Conservation (phyloP, 2,797 vertebrate species). For the Okamejei kenojei region DNA sequence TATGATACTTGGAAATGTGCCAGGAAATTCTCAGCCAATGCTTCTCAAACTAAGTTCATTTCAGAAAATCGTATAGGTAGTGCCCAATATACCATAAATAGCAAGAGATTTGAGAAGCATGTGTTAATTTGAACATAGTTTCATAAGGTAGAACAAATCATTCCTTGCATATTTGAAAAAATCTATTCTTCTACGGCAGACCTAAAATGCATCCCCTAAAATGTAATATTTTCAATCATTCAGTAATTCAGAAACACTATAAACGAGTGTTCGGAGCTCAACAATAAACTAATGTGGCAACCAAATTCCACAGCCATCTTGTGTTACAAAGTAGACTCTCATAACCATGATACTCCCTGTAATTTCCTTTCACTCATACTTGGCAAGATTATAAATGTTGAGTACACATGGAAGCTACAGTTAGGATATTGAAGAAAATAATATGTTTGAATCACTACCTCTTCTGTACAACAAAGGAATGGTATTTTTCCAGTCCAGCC, state of each 20-base stretch:
- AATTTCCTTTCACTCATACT: not conserved
- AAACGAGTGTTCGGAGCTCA: not conserved
- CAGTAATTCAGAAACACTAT: not conserved
- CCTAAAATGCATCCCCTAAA: not conserved
- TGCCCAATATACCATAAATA: not conserved
- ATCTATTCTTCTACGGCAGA: not conserved
- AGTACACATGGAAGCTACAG: not conserved
- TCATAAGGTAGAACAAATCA: not conserved
- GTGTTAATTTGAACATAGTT: not conserved
- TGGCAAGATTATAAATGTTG: not conserved
- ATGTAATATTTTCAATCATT: not conserved
- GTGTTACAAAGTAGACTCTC: not conserved
- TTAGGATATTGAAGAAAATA: not conserved
- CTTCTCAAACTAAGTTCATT: not conserved
- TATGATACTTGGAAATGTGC: not conserved
- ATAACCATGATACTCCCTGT: not conserved
- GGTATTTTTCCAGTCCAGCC: too few species aligned
- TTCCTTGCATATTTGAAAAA: not conserved
- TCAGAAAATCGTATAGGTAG: not conserved
- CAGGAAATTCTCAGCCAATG: not conserved
- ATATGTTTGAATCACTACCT: not conserved
- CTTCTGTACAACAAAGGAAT: not conserved
- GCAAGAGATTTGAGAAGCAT: not conserved
- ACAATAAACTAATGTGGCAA: not conserved
- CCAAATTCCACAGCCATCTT: not conserved